Evolutionary conservation across 2,797 vertebrate species (phyloP).

Genomic region (Pseudotriccus pelzelni): DNA sequence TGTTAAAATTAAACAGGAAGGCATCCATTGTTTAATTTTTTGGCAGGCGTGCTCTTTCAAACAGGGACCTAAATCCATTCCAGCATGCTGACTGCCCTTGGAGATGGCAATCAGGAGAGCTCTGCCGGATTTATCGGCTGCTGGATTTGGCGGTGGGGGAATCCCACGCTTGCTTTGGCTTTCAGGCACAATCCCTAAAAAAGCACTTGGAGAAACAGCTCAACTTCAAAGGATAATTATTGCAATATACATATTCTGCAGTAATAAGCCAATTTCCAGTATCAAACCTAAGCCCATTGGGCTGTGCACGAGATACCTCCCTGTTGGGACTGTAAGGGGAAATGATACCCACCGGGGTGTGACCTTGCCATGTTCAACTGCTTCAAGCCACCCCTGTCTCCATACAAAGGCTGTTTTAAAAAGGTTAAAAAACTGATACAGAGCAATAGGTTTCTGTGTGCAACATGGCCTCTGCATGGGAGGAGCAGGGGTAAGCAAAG

Average conservation of each 20-base stretch:
- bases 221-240: not conserved
- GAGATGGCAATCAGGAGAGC: constrained; percentile 2
- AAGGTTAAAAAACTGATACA: not conserved
- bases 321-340: too few species aligned
- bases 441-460: not conserved
- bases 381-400: not conserved
- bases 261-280: not conserved
- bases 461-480: not conserved
- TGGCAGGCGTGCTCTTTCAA: constrained; percentile 15
- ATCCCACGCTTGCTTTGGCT: not conserved
- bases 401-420: not conserved
- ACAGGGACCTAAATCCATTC: not conserved
- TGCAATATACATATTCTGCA: not conserved
- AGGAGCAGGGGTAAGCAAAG: not conserved
- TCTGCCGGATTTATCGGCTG: not conserved
- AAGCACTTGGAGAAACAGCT: not conserved
- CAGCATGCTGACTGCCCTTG: not conserved
- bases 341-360: too few species aligned
- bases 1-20: constrained; percentile 57
- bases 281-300: not conserved
- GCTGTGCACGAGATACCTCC: rapidly evolving
- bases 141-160: not conserved
- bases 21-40: constrained; percentile 60
- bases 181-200: not conserved
- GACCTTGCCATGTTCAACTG: not conserved